Evolutionary conservation across 1,140 invertebrate genomes (phyloP).

Genomic region (Batillaria attramentaria): DNA sequence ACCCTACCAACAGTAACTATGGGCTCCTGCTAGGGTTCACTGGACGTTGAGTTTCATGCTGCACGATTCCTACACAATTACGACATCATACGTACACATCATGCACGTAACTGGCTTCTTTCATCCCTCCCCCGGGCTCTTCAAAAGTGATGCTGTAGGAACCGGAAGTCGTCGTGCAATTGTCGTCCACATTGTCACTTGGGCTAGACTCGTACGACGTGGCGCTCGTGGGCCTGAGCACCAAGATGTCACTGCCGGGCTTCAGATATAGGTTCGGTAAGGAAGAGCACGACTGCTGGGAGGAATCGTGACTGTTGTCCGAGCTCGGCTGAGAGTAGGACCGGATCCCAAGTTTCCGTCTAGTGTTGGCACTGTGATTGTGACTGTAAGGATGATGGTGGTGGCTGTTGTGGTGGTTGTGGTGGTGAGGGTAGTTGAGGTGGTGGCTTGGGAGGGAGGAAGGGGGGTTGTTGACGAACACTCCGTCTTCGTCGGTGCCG

Average conservation of each 20-base stretch:
- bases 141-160: constrained; percentile 39
- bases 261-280: constrained; percentile 32
- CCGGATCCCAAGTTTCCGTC: neutral
- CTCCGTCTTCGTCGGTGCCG: constrained; percentile 39
- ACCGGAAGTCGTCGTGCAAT: constrained; percentile 44
- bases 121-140: constrained; percentile 1
- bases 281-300: constrained; percentile 32
- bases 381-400: constrained; percentile 2
- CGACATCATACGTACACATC: constrained; percentile 40
- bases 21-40: too few relatives aligned
- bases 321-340: constrained; percentile 1
- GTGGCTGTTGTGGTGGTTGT: neutral
- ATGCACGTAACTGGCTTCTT: constrained; percentile 13
- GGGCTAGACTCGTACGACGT: constrained; percentile 32
- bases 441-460: neutral
- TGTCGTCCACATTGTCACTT: constrained; percentile 39
- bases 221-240: constrained; percentile 35
- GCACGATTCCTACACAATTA: too few relatives aligned
- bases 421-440: neutral
- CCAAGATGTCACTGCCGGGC: constrained; percentile 29
- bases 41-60: too few relatives aligned
- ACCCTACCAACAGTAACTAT: too few relatives aligned
- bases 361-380: too few relatives aligned
- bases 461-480: constrained; percentile 8
- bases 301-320: constrained; percentile 32